These are phyloP conservation scores for Drosophila tristis DNA, from an alignment of 1,140 invertebrate genomes.

Conservation along the genomic window DNA sequence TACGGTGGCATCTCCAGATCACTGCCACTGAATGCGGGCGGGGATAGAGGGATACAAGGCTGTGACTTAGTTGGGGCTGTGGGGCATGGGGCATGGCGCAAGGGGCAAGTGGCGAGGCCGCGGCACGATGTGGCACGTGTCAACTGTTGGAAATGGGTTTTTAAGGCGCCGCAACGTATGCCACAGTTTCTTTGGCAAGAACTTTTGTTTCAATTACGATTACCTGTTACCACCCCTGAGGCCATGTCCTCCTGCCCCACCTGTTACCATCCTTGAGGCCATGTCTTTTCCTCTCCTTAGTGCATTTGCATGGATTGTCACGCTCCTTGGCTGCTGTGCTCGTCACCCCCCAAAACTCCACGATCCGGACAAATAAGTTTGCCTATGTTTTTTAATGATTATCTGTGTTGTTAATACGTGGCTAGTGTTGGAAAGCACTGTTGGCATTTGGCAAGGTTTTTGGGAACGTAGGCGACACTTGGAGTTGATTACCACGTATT, in stretches of 20 bases:
- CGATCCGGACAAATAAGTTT: conserved; percentile 44
- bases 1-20: conserved; percentile 43
- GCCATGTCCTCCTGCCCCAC: neutral
- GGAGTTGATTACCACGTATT: conserved; percentile 46
- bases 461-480: conserved; percentile 8
- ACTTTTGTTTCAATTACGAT: conserved; percentile 80
- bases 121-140: conserved; percentile 74
- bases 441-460: neutral
- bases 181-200: conserved; percentile 72
- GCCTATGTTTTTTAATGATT: conserved; percentile 64
- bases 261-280: neutral
- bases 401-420: conserved; percentile 60
- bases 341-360: neutral
- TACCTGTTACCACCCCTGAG: conserved; percentile 62
- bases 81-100: neutral
- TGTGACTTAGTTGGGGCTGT: too few relatives aligned
- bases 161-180: conserved; percentile 78
- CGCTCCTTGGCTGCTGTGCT: conserved; percentile 17
- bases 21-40: neutral
- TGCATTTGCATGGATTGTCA: conserved; percentile 61
- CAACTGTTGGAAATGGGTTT: conserved; percentile 81
- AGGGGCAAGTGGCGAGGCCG: conserved; percentile 41
- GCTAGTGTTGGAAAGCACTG: conserved; percentile 47
- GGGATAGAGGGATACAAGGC: neutral
- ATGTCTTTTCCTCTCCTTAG: neutral